A percentile compares a stretch with the other conserved stretches of the same genome.
phyloP scores from a whole-genome alignment of 2,888 invertebrate genomes.

The Idaea dimidiata region DNA sequence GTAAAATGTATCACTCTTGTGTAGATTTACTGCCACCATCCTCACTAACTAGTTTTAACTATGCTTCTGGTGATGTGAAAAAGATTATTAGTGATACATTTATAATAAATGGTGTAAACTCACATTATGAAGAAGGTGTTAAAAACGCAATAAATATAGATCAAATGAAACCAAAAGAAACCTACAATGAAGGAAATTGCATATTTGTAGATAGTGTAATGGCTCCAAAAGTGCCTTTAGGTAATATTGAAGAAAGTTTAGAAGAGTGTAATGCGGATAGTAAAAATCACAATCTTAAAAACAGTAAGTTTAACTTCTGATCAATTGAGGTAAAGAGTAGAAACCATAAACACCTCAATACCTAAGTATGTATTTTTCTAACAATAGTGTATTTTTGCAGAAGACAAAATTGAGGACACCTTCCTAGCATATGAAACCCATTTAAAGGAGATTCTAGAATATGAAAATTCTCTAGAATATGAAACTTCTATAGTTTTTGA shows the following conservation, averaged over 20 bases:
- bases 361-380: neutral
- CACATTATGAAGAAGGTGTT: conserved; percentile 16
- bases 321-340: neutral
- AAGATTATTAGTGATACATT: conserved; percentile 56
- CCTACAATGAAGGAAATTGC: neutral
- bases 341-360: neutral
- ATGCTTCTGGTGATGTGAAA: conserved; percentile 43
- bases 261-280: neutral
- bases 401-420: neutral
- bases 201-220: neutral
- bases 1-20: conserved; percentile 65
- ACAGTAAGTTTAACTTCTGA: conserved; percentile 9
- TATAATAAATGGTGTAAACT: conserved; percentile 34
- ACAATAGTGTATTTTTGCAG: neutral
- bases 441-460: neutral
- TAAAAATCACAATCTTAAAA: conserved; percentile 34
- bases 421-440: neutral
- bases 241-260: neutral
- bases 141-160: neutral
- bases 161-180: neutral
- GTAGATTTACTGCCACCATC: conserved; percentile 50
- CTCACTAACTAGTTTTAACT: conserved; percentile 35
- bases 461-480: neutral
- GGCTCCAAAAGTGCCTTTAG: neutral
- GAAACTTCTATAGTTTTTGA: neutral